phyloP scores from a whole-genome alignment of 1,140 invertebrate species.

The Harlomillsia oculata region DNA sequence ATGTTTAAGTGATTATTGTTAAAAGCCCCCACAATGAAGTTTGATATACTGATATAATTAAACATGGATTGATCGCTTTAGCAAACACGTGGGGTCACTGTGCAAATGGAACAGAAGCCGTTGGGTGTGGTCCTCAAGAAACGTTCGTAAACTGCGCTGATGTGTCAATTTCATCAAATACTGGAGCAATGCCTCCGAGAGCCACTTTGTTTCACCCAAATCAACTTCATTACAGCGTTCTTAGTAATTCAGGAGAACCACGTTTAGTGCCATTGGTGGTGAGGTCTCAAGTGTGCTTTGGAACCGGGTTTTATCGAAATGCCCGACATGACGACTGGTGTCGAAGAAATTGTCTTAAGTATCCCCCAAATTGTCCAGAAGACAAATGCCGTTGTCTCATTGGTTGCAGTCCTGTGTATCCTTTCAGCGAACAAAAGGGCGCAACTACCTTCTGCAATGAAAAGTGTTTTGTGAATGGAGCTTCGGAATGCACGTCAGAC shows the following conservation, averaged over 20 bases:
- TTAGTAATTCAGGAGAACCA: not conserved
- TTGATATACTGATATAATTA: no score
- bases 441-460: slow-evolving; percentile 72
- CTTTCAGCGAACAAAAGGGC: slow-evolving; percentile 41
- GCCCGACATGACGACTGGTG: slow-evolving; percentile 69
- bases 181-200: slow-evolving; percentile 47
- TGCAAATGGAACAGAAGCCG: slow-evolving; percentile 4
- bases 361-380: slow-evolving; percentile 71
- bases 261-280: not conserved
- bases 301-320: slow-evolving; percentile 48
- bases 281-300: slow-evolving; percentile 59
- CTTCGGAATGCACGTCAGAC: slow-evolving; percentile 56
- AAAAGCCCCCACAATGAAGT: no score
- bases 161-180: slow-evolving; percentile 63
- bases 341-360: slow-evolving; percentile 67
- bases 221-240: not conserved
- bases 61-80: no score
- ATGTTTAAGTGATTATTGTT: no score
- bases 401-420: not conserved
- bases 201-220: not conserved
- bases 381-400: slow-evolving; percentile 17
- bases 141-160: slow-evolving; percentile 82
- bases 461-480: slow-evolving; percentile 64
- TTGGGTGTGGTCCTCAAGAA: slow-evolving; percentile 71
- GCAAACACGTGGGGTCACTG: no score